Evolutionary conservation across 2,888 invertebrate species (phyloP).

Genomic region (Macrosiphum euphorbiae): DNA sequence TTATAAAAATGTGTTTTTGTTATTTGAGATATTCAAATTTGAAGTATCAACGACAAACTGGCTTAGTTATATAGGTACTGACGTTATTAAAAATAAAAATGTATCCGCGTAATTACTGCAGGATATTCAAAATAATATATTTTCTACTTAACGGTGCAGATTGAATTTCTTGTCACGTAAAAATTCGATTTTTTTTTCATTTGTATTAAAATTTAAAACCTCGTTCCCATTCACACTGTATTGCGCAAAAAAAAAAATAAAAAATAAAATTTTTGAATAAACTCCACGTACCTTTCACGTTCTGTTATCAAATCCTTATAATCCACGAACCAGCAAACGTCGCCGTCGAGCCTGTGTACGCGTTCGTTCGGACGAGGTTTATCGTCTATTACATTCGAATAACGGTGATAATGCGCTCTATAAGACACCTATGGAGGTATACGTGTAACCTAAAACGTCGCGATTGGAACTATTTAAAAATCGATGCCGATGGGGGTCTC

Average conservation of each 20-base stretch:
- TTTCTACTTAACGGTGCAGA: not conserved
- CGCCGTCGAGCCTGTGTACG: too few species aligned
- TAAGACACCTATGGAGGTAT: not conserved
- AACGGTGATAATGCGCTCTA: not conserved
- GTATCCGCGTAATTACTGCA: not conserved
- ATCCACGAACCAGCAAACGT: not conserved
- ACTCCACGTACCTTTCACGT: conserved; percentile 7
- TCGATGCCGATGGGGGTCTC: not conserved
- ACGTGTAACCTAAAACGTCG: not conserved
- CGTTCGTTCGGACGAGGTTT: not conserved
- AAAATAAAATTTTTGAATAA: not conserved
- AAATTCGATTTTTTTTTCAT: not conserved
- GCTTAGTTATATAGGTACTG: not conserved
- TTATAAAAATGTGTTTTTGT: not conserved
- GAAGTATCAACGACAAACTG: not conserved
- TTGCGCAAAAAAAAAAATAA: not conserved
- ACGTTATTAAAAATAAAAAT: not conserved
- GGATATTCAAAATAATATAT: not conserved
- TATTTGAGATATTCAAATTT: not conserved
- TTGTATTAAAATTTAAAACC: not conserved
- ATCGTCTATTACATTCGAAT: not conserved
- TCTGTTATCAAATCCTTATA: not conserved
- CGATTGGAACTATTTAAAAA: not conserved
- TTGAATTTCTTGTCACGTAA: not conserved
- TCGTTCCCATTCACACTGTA: not conserved